Conservation (phyloP, 2,888 invertebrate species). For the Agrilus mali region DNA sequence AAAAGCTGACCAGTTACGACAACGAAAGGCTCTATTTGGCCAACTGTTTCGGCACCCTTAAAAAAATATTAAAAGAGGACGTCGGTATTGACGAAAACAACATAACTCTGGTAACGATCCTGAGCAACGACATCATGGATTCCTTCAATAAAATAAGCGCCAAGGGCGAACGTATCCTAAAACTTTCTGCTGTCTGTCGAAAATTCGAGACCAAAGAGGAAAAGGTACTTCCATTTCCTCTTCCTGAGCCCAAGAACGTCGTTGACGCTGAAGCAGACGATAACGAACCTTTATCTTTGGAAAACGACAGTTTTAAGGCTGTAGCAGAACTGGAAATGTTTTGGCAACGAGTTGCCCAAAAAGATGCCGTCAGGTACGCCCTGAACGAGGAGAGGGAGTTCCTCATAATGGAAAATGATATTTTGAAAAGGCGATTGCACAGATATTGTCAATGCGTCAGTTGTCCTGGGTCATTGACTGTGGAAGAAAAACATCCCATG, state of each 20-base stretch:
- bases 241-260: background rate
- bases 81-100: conserved; percentile 39
- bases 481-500: background rate
- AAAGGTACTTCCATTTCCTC: conserved; percentile 32
- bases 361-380: conserved; percentile 20
- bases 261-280: background rate
- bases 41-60: conserved; percentile 29
- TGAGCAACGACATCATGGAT: conserved; percentile 45
- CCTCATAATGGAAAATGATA: conserved; percentile 24
- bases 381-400: conserved; percentile 26
- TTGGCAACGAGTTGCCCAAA: conserved; percentile 27
- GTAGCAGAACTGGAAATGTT: conserved; percentile 20
- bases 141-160: conserved; percentile 39
- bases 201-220: conserved; percentile 54
- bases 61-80: conserved; percentile 39
- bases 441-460: conserved; percentile 20
- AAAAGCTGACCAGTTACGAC: no score
- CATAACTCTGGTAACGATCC: conserved; percentile 46
- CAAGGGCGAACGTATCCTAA: conserved; percentile 47
- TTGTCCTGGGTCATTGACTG: conserved; percentile 8
- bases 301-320: conserved; percentile 7
- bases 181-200: conserved; percentile 48
- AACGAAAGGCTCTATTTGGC: conserved; percentile 30
- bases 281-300: conserved; percentile 1
- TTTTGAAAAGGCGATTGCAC: conserved; percentile 19